phyloP scores from a whole-genome alignment of 2,888 invertebrate species.

The Drosophila testacea region DNA sequence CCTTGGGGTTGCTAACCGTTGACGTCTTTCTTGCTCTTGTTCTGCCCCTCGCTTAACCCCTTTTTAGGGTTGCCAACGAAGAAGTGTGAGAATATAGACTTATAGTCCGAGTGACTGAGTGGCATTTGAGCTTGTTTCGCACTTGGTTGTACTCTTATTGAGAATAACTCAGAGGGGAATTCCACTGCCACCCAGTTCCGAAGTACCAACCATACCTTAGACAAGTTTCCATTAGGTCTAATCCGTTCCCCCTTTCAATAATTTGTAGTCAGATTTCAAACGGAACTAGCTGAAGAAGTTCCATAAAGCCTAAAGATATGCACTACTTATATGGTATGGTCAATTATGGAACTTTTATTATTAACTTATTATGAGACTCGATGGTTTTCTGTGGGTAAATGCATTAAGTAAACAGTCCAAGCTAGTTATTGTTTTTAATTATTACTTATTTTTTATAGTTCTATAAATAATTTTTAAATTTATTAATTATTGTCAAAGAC shows the following conservation, averaged over 20 bases:
- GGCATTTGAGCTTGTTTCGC: constrained; percentile 73
- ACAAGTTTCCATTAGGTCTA: neutral
- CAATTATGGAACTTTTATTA: neutral
- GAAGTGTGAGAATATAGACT: neutral
- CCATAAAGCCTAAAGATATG: neutral
- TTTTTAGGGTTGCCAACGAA: constrained; percentile 51
- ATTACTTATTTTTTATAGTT: neutral
- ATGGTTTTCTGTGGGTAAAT: neutral
- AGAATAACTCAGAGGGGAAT: constrained; percentile 15
- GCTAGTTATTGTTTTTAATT: too few relatives aligned
- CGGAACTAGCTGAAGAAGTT: neutral
- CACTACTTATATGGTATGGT: neutral
- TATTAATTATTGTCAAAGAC: too few relatives aligned
- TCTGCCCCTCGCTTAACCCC: constrained; percentile 61
- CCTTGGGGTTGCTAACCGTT: constrained; percentile 56
- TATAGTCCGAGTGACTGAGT: constrained; percentile 43
- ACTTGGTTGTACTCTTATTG: constrained; percentile 55
- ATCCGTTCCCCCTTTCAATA: neutral
- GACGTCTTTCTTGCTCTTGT: constrained; percentile 28
- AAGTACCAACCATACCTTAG: constrained; percentile 1
- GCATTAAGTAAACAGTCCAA: neutral
- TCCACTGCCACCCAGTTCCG: constrained; percentile 31
- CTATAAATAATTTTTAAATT: neutral
- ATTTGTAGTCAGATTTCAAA: constrained; percentile 19
- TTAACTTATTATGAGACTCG: neutral